Evolutionary conservation across 2,113 vertebrate species (phyloP).

Genomic region (Alosa alosa): DNA sequence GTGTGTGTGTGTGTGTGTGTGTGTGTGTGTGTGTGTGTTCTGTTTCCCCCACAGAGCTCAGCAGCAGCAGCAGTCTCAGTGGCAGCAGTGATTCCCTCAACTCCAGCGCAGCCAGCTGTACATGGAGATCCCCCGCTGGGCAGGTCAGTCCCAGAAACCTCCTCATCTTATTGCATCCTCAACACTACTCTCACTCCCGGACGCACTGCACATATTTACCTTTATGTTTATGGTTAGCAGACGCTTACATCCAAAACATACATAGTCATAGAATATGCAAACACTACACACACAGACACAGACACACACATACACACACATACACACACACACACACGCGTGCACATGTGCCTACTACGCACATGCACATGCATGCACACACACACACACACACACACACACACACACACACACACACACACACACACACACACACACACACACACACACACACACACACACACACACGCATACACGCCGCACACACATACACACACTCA

Average conservation of each 20-base stretch:
- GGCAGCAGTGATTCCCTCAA: slow-evolving; percentile 60
- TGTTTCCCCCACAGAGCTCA: slow-evolving; percentile 45
- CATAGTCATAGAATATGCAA: neutral
- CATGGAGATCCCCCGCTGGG: slow-evolving; percentile 79
- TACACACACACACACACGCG: neutral
- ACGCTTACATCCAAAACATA: neutral
- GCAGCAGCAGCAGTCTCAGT: slow-evolving; percentile 44
- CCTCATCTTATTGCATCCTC: neutral
- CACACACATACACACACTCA: too few relatives aligned
- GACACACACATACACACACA: neutral
- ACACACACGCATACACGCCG: too few relatives aligned
- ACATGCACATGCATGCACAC: neutral
- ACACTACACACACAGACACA: neutral
- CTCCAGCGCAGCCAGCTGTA: slow-evolving; percentile 64
- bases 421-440: neutral
- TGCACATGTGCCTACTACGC: too few relatives aligned
- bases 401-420: slow-evolving; percentile 27
- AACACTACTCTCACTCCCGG: neutral
- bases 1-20: slow-evolving; percentile 1
- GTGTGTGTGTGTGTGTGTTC: neutral
- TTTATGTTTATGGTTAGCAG: too few relatives aligned
- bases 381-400: neutral
- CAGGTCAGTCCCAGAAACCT: slow-evolving; percentile 61
- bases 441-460: neutral
- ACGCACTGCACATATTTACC: neutral